A percentile compares a stretch with the other conserved stretches of the same genome.
Evolutionary conservation across 1,140 invertebrate genomes (phyloP).

Genomic region (Platorchestia sp.): DNA sequence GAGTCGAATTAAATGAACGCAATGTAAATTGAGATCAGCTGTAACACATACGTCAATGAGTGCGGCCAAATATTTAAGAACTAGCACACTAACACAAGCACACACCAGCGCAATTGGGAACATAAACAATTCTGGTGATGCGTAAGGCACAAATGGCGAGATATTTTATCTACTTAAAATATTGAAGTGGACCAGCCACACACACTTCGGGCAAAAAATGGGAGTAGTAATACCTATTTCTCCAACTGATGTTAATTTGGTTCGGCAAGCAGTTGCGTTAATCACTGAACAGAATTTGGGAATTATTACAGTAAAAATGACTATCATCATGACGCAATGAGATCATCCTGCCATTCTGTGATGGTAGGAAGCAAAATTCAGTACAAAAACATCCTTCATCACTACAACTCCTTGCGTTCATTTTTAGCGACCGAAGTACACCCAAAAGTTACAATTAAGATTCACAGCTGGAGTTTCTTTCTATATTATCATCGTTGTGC

Average conservation of each 20-base stretch:
- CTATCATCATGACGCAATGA: neutral
- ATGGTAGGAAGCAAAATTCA: neutral
- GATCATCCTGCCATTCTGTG: neutral
- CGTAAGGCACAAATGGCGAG: neutral
- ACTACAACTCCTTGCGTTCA: neutral
- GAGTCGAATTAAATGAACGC: neutral
- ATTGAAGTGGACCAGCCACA: neutral
- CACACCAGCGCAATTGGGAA: neutral
- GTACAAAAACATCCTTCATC: neutral
- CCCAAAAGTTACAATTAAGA: neutral
- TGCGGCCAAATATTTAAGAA: neutral
- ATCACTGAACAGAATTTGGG: neutral
- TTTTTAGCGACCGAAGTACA: neutral
- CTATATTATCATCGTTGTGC: neutral
- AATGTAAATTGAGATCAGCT: neutral
- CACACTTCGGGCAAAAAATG: neutral
- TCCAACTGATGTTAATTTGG: neutral
- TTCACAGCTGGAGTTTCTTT: neutral
- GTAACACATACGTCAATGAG: neutral
- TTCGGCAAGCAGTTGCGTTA: neutral
- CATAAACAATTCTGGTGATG: neutral
- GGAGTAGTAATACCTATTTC: neutral
- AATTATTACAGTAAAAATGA: neutral
- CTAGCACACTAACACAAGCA: neutral
- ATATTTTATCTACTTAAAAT: neutral